Evolutionary conservation across 2,797 vertebrate genomes (phyloP).

Genomic region (Acanthurus tractus): DNA sequence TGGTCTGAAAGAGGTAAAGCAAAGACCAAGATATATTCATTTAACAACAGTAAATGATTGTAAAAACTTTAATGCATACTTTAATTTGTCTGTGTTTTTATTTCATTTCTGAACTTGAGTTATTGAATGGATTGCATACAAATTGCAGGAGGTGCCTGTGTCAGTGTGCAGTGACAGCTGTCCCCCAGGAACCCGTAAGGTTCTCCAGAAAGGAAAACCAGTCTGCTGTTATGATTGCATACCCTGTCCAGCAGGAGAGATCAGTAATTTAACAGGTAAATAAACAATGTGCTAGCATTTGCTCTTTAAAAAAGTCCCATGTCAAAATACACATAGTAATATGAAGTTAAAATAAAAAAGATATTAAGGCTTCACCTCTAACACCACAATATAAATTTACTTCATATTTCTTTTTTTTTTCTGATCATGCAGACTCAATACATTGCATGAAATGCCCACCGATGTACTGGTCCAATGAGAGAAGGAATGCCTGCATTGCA

Average conservation of each 20-base stretch:
- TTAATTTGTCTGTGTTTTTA: no score
- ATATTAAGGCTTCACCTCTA: neutral
- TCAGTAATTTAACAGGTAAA: conserved; percentile 82
- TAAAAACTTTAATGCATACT: no score
- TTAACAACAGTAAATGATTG: no score
- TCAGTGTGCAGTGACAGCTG: conserved; percentile 84
- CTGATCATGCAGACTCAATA: conserved; percentile 72
- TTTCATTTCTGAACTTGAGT: no score
- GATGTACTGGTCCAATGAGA: conserved; percentile 80
- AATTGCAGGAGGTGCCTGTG: conserved; percentile 62
- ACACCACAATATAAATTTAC: neutral
- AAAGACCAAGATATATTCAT: neutral
- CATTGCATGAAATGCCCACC: conserved; percentile 78
- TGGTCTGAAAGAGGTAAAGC: conserved; percentile 66
- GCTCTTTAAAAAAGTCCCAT: neutral
- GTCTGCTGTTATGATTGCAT: conserved; percentile 83
- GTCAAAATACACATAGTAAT: neutral
- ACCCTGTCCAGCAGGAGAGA: conserved; percentile 79
- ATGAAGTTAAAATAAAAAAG: neutral
- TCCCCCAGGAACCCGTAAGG: conserved; percentile 78
- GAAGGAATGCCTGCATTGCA: conserved; percentile 71
- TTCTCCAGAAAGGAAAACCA: conserved; percentile 80
- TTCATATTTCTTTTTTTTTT: neutral
- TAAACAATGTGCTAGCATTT: neutral
- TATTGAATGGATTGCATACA: no score